Base-by-base conservation (phyloP, 1,140 invertebrate species). In the Yoshiicerus persimilis region DNA sequence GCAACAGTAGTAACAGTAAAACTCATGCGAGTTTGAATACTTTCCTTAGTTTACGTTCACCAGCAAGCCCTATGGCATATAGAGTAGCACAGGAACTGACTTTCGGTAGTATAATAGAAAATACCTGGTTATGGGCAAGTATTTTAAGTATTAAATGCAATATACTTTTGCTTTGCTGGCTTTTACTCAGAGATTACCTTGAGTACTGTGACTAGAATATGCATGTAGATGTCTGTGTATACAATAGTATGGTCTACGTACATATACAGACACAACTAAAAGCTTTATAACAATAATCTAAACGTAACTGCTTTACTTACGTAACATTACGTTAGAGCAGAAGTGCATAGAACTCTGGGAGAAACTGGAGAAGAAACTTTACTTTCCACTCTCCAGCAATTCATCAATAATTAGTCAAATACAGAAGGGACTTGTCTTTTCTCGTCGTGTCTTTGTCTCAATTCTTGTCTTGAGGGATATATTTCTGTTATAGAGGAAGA, bases 371-470 rank as follows among this genome's bases (percentile, higher is more conserved):
- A n/a, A n/a, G 11, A 70, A 66, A 70, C 66, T 70, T 70, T 70
- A 70, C 66, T 70, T 70, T 70, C 66, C 30, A 70, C 66, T 70
- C 66, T 70, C 66, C 66, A 70, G 30, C 66, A 70, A 70, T 70
- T 70, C 66, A 70, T 70, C 66, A 70, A 70, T 70, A 70, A 70
- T 70, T 70, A 70, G 66, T 70, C 25, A 70, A 70, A 70, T 70
- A 70, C 66, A 70, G 66, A 6, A 70, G 66, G 66, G 66, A 70
- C 66, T 70, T 30, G 66, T 70, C 66, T 70, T 70, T 27, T 30
- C 66, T 70, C 30, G 66, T 70, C 66, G 66, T 30, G 27, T 70
- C 66, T 70, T 30, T 70, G 25, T 70, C 66, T 70, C 64, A 66
- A n/a, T n/a, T n/a, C 47, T n/a, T 56, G 47, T 56, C n/a, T n/a